These are phyloP conservation scores for Acleris literana DNA, from an alignment of 2,888 invertebrate species.

Conservation along the genomic window DNA sequence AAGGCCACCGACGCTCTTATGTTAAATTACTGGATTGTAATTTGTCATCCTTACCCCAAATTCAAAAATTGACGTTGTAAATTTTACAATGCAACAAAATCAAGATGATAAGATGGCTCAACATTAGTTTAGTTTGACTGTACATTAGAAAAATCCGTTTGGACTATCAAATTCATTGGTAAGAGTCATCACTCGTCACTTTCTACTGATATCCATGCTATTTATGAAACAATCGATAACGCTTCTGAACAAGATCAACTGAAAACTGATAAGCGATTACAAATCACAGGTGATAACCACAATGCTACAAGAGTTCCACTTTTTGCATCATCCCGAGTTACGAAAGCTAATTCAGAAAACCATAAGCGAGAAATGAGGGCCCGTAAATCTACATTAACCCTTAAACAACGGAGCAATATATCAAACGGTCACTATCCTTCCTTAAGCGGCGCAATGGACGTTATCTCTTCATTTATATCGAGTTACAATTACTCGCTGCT, in stretches of 20 bases:
- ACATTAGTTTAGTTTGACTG: too few relatives aligned
- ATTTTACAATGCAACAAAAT: too few relatives aligned
- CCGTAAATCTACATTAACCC: constrained; percentile 36
- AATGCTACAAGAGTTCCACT: constrained; percentile 16
- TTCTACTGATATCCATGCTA: not conserved
- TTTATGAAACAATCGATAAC: too few relatives aligned
- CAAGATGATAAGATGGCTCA: too few relatives aligned
- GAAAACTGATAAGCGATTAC: constrained; percentile 10
- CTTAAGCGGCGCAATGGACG: constrained; percentile 68
- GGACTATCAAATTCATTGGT: too few relatives aligned
- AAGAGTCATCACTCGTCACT: not conserved
- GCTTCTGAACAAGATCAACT: not conserved
- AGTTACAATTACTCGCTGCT: constrained; percentile 69
- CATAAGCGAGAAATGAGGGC: constrained; percentile 26
- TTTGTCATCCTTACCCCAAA: too few relatives aligned
- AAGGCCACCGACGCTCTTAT: too few relatives aligned
- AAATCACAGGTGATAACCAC: constrained; percentile 11
- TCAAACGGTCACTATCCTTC: constrained; percentile 64
- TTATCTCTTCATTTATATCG: constrained; percentile 75
- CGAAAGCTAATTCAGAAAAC: constrained; percentile 28
- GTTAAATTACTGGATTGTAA: too few relatives aligned
- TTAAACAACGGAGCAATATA: constrained; percentile 45
- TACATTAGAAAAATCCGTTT: too few relatives aligned
- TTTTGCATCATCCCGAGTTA: constrained; percentile 27
- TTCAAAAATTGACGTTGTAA: too few relatives aligned